Percentiles rank a stretch among this genome's conserved stretches.
Evolutionary conservation across 92 coral and sea anemone species (phyloP).

Genomic region (Paramuricea clavata): DNA sequence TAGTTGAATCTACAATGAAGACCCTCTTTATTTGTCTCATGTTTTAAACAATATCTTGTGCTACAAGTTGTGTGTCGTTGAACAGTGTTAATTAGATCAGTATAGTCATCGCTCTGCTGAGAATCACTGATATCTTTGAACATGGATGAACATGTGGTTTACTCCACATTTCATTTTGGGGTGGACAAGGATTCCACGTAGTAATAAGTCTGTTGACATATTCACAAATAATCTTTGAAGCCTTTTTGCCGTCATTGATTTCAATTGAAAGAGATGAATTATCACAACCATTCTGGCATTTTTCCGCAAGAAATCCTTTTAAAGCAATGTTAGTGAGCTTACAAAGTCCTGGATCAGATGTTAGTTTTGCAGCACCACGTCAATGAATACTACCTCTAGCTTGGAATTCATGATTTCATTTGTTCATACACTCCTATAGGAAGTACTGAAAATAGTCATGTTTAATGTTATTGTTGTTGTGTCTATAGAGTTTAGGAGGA

Average conservation of each 20-base stretch:
- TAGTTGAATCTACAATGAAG: slow-evolving; percentile 61
- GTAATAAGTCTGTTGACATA: slow-evolving; percentile 40
- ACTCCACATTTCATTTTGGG: slow-evolving; percentile 44
- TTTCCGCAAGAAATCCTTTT: background rate
- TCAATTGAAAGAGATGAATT: background rate
- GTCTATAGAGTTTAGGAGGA: too few relatives aligned
- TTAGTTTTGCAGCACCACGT: too few relatives aligned
- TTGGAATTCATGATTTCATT: too few relatives aligned
- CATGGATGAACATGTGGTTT: slow-evolving; percentile 63
- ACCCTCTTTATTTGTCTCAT: slow-evolving; percentile 44
- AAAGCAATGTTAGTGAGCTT: background rate
- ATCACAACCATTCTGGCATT: background rate
- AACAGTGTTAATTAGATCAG: slow-evolving; percentile 56
- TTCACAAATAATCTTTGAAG: slow-evolving; percentile 45
- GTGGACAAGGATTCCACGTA: slow-evolving; percentile 48
- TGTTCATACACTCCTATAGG: too few relatives aligned
- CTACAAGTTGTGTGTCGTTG: slow-evolving; percentile 69
- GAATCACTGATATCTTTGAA: slow-evolving; percentile 16
- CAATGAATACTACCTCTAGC: too few relatives aligned
- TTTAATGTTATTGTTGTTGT: too few relatives aligned
- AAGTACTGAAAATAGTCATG: too few relatives aligned
- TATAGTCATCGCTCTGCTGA: slow-evolving; percentile 59
- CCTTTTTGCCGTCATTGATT: slow-evolving; percentile 44
- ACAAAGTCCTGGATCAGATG: background rate
- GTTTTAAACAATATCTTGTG: slow-evolving; percentile 56